Base-by-base conservation (phyloP, 2,888 invertebrate species). In the Argyra leucocephala region DNA sequence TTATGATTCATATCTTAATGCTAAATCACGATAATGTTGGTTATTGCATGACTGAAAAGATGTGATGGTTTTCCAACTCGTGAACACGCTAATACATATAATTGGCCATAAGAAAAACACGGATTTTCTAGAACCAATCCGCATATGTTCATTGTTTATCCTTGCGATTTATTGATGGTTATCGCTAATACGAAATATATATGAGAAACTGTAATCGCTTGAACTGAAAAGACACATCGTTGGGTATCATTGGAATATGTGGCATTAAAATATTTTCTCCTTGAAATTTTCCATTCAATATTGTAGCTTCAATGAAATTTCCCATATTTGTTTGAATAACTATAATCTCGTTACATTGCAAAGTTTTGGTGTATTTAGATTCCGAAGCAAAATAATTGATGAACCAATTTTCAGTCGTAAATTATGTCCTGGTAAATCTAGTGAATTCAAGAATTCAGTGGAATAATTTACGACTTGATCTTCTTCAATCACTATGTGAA, bases 161-260 rank as follows among this genome's bases (percentile, higher is more conserved):
- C n/a, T n/a, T n/a, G n/a, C n/a, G n/a, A n/a, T n/a, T n/a, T n/a
- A n/a, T n/a, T n/a, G n/a, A n/a, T n/a, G n/a, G n/a, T n/a, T n/a
- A n/a, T n/a, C n/a, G n/a, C n/a, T n/a, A n/a, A n/a, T n/a, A n/a
- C n/a, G n/a, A n/a, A n/a, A n/a, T n/a, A n/a, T n/a, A n/a, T n/a
- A 73, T 66, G 6, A 73, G 73, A 68, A 73, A 75, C 67, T 76
- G 73, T 26, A 72, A n/a, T 58, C 74, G 66, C 69, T 72, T 74
- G 65, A 75, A 75, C 65, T 69, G 62, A 63, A 76, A 70, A 64
- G 72, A 72, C 64, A 71, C 62, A 69, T 74, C 71, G 22, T 68
- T 74, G 57, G 72, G 71, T 63, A 74, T 73, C 71, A 74, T 71
- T 61, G 72, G 74, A 62, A 74, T 74, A 22, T 71, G 70, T 67